Percentiles rank a stretch among this genome's conserved stretches.
Conservation (phyloP, 2,113 vertebrate species). For the Sterrhoptilus dennistouni region DNA sequence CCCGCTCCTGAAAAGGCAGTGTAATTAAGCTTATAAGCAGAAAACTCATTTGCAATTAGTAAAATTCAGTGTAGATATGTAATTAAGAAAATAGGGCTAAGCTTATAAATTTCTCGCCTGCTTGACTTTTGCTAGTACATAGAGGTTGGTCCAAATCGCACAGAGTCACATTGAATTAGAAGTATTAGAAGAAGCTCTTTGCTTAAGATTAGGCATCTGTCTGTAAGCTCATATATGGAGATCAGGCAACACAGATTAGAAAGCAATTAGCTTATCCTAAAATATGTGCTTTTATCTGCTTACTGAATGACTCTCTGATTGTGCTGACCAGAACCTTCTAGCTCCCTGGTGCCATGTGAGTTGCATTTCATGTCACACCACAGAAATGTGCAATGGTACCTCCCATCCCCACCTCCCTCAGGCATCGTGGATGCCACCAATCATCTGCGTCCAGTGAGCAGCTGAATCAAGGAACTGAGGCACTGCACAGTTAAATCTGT, state of each 20-base stretch:
- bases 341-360: not conserved
- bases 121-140: not conserved
- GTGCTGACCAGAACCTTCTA: not conserved
- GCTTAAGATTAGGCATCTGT: conserved; percentile 30
- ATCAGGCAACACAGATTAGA: not conserved
- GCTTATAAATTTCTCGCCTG: not conserved
- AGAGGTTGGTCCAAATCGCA: not conserved
- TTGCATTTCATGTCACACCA: not conserved
- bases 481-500: not conserved
- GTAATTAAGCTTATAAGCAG: not conserved
- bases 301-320: not conserved
- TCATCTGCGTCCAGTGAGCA: not conserved
- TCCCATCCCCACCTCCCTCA: not conserved
- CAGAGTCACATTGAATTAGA: conserved; percentile 16
- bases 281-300: conserved; percentile 21
- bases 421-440: not conserved
- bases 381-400: not conserved
- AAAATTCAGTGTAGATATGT: not conserved
- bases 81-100: not conserved
- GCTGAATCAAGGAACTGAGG: not conserved
- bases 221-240: not conserved
- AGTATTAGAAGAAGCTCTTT: conserved; percentile 5
- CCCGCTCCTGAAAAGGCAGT: not conserved
- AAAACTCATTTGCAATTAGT: not conserved
- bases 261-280: conserved; percentile 29